Conservation (phyloP, 2,888 invertebrate species). For the Pogonocherus hispidulus region DNA sequence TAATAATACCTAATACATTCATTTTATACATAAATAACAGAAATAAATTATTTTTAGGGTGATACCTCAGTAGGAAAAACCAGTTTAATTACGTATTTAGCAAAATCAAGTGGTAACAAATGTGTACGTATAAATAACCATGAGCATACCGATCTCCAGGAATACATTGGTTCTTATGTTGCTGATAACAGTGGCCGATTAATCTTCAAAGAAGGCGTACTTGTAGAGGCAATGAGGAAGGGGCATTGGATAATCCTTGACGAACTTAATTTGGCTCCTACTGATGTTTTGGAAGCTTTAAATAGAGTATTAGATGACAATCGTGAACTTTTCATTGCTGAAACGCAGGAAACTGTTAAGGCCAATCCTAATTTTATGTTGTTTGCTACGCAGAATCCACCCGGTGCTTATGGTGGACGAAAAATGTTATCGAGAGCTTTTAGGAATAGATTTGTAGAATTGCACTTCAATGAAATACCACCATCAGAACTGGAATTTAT, state of each 20-base stretch:
- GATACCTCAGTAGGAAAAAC: slow-evolving; percentile 99
- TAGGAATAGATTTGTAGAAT: slow-evolving; percentile 93
- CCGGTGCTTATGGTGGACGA: slow-evolving; percentile 95
- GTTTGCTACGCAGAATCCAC: slow-evolving; percentile 99
- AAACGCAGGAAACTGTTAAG: slow-evolving; percentile 92
- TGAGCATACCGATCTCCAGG: slow-evolving; percentile 98
- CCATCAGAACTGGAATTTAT: slow-evolving; percentile 88
- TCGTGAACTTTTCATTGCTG: slow-evolving; percentile 96
- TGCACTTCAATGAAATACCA: slow-evolving; percentile 97
- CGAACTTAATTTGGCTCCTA: slow-evolving; percentile 97
- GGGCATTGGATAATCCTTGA: slow-evolving; percentile 99
- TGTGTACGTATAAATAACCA: slow-evolving; percentile 99
- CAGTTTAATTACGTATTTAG: slow-evolving; percentile 94
- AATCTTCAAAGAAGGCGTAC: slow-evolving; percentile 93
- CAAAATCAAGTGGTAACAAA: slow-evolving; percentile 90
- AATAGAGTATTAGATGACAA: slow-evolving; percentile 98
- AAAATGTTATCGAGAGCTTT: slow-evolving; percentile 97
- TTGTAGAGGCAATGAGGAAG: slow-evolving; percentile 97
- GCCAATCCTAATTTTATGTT: slow-evolving; percentile 96
- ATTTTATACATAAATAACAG: no score
- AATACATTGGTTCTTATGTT: slow-evolving; percentile 96
- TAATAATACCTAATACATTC: no score
- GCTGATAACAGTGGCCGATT: slow-evolving; percentile 88
- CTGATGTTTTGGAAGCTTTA: slow-evolving; percentile 97
- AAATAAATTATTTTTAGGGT: slow-evolving; percentile 70